Conservation (phyloP, 2,888 invertebrate species). For the Troglohyphantes excavatus region DNA sequence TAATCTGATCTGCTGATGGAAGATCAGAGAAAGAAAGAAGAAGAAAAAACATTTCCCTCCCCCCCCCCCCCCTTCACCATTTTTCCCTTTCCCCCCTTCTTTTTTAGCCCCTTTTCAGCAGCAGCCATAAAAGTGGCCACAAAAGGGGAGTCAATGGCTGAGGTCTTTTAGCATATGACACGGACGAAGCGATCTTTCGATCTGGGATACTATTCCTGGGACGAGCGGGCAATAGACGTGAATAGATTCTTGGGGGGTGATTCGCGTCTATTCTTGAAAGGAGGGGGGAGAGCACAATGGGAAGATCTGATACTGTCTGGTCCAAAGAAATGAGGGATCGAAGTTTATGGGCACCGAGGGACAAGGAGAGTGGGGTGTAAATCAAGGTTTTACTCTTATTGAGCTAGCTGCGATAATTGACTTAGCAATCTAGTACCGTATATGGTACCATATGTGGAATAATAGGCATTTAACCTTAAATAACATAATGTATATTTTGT, state of each 20-base stretch:
- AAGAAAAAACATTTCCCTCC: too few species aligned
- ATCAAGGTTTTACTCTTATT: not conserved
- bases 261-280: not conserved
- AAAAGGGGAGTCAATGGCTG: constrained; percentile 19
- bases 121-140: constrained; percentile 56
- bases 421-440: too few species aligned
- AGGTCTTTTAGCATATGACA: constrained; percentile 68
- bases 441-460: too few species aligned
- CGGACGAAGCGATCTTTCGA: constrained; percentile 38
- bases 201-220: constrained; percentile 25
- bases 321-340: constrained; percentile 1
- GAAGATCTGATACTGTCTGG: not conserved
- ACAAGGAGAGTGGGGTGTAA: not conserved
- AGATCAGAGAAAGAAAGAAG: constrained; percentile 51
- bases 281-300: not conserved
- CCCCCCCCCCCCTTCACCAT: not conserved
- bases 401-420: not conserved
- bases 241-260: constrained; percentile 1
- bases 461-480: too few species aligned
- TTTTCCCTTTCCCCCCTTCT: not conserved
- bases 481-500: too few species aligned
- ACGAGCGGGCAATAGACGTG: constrained; percentile 6
- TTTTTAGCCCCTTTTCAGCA: not conserved
- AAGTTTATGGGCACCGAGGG: not conserved
- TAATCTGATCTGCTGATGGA: constrained; percentile 65